phyloP scores from a whole-genome alignment of 2,888 invertebrate species.

The Watsonalla cultraria region DNA sequence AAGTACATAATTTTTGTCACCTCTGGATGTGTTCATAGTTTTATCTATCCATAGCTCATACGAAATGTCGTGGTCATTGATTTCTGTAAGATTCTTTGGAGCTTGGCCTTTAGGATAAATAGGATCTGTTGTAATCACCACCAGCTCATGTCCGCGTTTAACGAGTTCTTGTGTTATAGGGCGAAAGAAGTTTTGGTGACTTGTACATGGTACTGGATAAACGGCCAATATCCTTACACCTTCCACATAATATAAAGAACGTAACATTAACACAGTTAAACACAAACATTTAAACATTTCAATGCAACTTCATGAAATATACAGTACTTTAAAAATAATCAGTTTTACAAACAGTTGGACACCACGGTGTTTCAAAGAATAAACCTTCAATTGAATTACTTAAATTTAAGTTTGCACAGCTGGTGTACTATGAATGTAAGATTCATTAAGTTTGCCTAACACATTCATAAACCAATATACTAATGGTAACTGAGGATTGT shows the following conservation, averaged over 20 bases:
- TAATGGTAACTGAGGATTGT: no score
- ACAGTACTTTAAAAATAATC: no score
- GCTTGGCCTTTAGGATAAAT: slow-evolving; percentile 31
- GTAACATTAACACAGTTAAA: no score
- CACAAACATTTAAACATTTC: no score
- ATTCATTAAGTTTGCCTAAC: no score
- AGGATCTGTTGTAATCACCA: slow-evolving; percentile 58
- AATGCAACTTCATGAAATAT: no score
- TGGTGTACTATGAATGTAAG: no score
- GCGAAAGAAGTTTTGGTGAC: slow-evolving; percentile 62
- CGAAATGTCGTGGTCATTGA: slow-evolving; percentile 45
- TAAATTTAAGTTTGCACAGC: no score
- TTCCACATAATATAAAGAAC: slow-evolving; percentile 5
- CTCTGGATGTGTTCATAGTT: slow-evolving; percentile 8
- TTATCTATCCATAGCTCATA: slow-evolving; percentile 24
- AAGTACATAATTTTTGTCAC: slow-evolving; percentile 9
- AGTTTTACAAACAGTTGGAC: no score
- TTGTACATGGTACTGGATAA: slow-evolving; percentile 54
- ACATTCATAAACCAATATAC: no score
- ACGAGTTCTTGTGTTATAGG: slow-evolving; percentile 51
- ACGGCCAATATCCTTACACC: slow-evolving; percentile 32
- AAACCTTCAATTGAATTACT: no score
- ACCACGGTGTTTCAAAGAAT: no score
- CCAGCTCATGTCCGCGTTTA: slow-evolving; percentile 60
- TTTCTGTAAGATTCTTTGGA: slow-evolving; percentile 53